Base-by-base conservation (phyloP, 2,113 vertebrate genomes). In the Eulemur macaco region DNA sequence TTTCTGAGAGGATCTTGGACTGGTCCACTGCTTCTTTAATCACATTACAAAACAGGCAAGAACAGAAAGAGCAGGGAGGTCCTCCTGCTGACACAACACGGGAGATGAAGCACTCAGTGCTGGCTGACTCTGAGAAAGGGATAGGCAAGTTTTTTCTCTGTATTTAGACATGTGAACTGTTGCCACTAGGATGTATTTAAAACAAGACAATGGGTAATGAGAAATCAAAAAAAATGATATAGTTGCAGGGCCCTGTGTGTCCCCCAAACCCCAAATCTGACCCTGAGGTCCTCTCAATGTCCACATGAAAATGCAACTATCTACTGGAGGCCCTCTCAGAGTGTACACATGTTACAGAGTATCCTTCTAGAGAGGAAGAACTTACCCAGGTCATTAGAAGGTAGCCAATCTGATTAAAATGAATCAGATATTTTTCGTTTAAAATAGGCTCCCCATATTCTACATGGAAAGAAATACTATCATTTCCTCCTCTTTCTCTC, bases 41-140 rank as follows among this genome's bases (percentile, higher is more conserved):
- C 63, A 73, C 50, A 47, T 92, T 58, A 82, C 52, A 63, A 87
- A 85, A 88, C 3, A 89, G 63, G 18, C n/a, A 93, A 86, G 56
- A 96, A 68, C 17, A 71, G 25, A 69, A 95, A 63, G 27, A 95
- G 13, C 76, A 73, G 37, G 34, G 27, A 85, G 60, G 1, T 47
- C 47, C 11, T 31, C 14, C 47, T 64, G 29, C 21, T 37, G n/a
- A 52, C 47, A 29, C 69, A 81, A 45, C 86, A 58, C 8, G 6
- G 25, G 21, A 77, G 52, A n/a, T 69, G 15, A 50, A 34, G 76
- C 25, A 21, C 13, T n/a, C 21, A 25, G 21, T 12, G 27, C 17
- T 31, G 17, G 4, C 31, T 80, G 45, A 52, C 56, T 60, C 47
- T 23, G 73, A 89, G 76, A 90, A 52, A 86, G 45, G 18, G 21